phyloP scores from a whole-genome alignment of 1,140 invertebrate species.

The Aphidius gifuensis region DNA sequence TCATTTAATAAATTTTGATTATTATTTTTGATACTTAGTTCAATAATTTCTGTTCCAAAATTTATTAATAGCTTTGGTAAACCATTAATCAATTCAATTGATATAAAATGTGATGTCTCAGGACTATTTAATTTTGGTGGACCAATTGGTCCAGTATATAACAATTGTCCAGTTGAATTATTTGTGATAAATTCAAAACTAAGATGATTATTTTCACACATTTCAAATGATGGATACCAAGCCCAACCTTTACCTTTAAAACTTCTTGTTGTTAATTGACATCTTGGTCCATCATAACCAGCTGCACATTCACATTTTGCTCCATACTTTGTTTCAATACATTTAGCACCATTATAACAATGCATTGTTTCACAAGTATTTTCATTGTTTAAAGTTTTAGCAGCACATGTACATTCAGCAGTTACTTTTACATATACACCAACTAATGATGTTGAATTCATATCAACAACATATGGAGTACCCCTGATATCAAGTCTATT shows the following conservation, averaged over 20 bases:
- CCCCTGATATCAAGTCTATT: slow-evolving; percentile 86
- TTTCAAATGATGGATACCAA: slow-evolving; percentile 92
- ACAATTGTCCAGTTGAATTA: slow-evolving; percentile 83
- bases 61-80: slow-evolving; percentile 87
- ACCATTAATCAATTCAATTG: slow-evolving; percentile 86
- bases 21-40: slow-evolving; percentile 75
- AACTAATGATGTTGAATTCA: slow-evolving; percentile 92
- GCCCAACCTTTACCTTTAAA: slow-evolving; percentile 92
- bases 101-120: slow-evolving; percentile 90
- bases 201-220: slow-evolving; percentile 93
- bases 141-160: slow-evolving; percentile 96
- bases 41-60: slow-evolving; percentile 91
- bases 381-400: slow-evolving; percentile 84
- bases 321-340: slow-evolving; percentile 83
- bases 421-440: slow-evolving; percentile 86
- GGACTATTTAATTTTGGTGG: slow-evolving; percentile 85
- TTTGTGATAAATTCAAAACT: slow-evolving; percentile 93
- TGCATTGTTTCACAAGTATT: slow-evolving; percentile 86
- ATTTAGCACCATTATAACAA: slow-evolving; percentile 93
- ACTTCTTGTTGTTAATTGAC: slow-evolving; percentile 91
- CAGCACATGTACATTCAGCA: slow-evolving; percentile 87
- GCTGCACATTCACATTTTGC: slow-evolving; percentile 84
- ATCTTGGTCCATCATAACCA: slow-evolving; percentile 90
- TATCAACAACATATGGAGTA: slow-evolving; percentile 91
- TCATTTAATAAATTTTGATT: slow-evolving; percentile 79